Base-by-base conservation (phyloP, 2,888 invertebrate species). In the Parnassius smintheus region DNA sequence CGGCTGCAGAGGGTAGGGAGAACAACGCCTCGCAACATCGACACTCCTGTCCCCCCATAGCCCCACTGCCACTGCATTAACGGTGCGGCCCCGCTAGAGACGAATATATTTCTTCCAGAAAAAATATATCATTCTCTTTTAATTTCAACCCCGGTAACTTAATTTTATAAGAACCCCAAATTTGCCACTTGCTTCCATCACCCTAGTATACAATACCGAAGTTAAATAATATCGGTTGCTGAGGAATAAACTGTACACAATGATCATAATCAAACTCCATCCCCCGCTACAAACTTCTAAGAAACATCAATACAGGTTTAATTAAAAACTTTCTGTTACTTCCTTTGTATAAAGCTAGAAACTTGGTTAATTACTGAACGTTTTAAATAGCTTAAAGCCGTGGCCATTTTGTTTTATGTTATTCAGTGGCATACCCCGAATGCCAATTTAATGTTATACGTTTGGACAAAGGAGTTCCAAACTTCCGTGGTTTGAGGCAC, bases 321-420 rank as follows among this genome's bases (percentile, higher is more conserved):
- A 73, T 75, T 73, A 72, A 70, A 70, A 74, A 75, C 70, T 75
- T 75, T 70, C 65, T 63, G 62, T 59, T 70, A 65, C 65, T 63
- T 62, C 66, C 71, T 70, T 71, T 71, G 68, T 73, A 66, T 70
- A 68, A 65, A 69, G 70, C 66, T 57, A 66, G 59, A 61, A 68
- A 72, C 69, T 72, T 65, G 68, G 68, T 71, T 72, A 71, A 73
- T 74, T 72, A 70, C 68, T 49, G 51, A 66, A 66, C 59, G 66
- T 56, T 66, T 69, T 64, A 67, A 71, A 71, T 67, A 70, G 68
- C 66, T 66, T 51, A 56, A 62, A 50, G 65, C 68, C 65, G 64
- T 62, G 66, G 65, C 64, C 66, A 70, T 71, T 49, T 69, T 69
- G 65, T 71, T 71, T 68, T 45, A 65, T 61, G 68, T 69, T 72